A percentile compares a stretch with the other conserved stretches of the same genome.
phyloP scores from a whole-genome alignment of 64 coral and sea anemone species.

The Stichodactyla mertensii region DNA sequence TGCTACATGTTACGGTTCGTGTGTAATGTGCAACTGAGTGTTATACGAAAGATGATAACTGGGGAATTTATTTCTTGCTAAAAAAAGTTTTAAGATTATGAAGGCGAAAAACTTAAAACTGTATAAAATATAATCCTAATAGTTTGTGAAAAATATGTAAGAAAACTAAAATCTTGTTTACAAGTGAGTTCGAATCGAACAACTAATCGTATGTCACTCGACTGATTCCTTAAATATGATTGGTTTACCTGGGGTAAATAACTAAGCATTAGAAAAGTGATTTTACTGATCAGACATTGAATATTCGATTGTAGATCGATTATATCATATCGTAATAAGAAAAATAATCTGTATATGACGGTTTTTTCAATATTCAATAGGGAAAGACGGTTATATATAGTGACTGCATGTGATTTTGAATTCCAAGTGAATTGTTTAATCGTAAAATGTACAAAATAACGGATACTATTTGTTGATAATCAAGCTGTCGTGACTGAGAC shows the following conservation, averaged over 20 bases:
- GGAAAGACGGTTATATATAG: background rate
- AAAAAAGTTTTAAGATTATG: background rate
- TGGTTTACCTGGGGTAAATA: background rate
- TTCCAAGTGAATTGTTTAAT: background rate
- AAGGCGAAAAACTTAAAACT: background rate
- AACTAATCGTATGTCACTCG: background rate
- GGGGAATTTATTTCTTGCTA: background rate
- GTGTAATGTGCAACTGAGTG: too few species aligned
- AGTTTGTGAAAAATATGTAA: background rate
- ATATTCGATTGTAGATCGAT: too few species aligned
- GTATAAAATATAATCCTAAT: background rate
- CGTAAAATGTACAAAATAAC: background rate
- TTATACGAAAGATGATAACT: background rate
- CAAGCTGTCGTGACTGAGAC: background rate
- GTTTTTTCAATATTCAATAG: background rate
- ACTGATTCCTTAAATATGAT: slow-evolving; percentile 6
- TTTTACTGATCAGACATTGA: too few species aligned
- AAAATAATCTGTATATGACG: background rate
- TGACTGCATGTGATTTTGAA: background rate
- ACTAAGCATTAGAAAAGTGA: background rate
- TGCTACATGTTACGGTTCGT: too few species aligned
- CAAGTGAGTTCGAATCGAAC: slow-evolving; percentile 1
- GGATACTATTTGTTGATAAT: background rate
- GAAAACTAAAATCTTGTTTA: background rate
- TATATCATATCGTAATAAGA: background rate